Base-by-base conservation (phyloP, 2,888 invertebrate species). In the Chesias legatella region DNA sequence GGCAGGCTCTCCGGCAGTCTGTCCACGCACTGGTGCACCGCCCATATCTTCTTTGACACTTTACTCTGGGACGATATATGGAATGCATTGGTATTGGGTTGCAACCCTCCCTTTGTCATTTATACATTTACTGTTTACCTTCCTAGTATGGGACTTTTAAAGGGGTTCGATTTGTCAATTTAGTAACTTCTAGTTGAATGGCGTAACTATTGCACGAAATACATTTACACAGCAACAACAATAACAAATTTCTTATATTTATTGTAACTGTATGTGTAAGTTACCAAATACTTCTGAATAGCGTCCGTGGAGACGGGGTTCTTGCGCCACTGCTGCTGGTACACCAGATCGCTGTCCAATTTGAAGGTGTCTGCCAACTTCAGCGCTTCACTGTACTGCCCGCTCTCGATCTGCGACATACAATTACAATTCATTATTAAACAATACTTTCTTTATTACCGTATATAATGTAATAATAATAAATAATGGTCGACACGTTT, bases 301-400 rank as follows among this genome's bases (percentile, higher is more conserved):
- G 93, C 90, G 27, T 91, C 90, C 1, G 92, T 84, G 25, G 93
- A 92, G 29, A 94, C 94, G 7, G 90, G 90, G 30, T 91, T 91
- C 67, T 91, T 92, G 43, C 93, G 80, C 95, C 95, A 95, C 68
- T 94, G 94, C 60, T 93, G 91, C 73, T 95, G 94, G 77, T 94
- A 94, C 7, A 95, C 94, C 13, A 92, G 79, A 78, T 95, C 95
- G 60, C 92, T 90, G 79, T 95, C 94, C 59, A 95, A 79, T 34
- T 86, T 84, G 67, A 94, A 94, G 1, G 90, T 88, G 40, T 90
- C 90, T 0, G 95, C 94, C 44, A 95, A 74, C 7, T 88, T 76
- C 45, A 95, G 73, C 5, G 95, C 95, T 67, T 94, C 94, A 13
- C 89, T 90, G 72, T 94, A 95, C 68, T 91, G 92, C 60, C 94